Conservation (phyloP, 2,113 vertebrate genomes). For the Felis chaus region DNA sequence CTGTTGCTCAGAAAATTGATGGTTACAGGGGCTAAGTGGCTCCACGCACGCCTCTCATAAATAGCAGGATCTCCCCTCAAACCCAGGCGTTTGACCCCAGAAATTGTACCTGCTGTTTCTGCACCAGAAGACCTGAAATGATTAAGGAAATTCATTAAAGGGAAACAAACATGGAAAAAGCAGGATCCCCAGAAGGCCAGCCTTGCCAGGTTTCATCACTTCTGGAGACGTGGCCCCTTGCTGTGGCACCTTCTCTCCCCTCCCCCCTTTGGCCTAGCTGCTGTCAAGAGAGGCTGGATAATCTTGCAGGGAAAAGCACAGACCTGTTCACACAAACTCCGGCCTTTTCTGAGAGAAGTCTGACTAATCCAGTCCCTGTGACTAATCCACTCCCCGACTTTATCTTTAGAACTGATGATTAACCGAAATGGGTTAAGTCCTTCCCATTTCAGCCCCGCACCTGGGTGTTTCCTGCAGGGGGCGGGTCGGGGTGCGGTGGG, state of each 20-base stretch:
- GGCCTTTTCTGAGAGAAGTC: conserved; percentile 12
- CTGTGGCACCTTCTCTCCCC: background rate
- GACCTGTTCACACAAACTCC: background rate
- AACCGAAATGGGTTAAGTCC: conserved; percentile 41
- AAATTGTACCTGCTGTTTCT: background rate
- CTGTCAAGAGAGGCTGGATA: background rate
- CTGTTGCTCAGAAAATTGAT: background rate
- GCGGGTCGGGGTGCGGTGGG: background rate
- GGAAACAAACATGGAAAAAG: background rate
- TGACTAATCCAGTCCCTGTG: conserved; percentile 54
- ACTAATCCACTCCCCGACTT: conserved; percentile 34
- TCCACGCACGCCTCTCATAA: accelerated
- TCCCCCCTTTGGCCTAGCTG: background rate
- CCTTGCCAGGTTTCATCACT: background rate
- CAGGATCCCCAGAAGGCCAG: background rate
- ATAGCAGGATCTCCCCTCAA: background rate
- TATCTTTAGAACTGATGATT: conserved; percentile 46
- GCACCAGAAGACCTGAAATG: background rate
- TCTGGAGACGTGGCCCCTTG: background rate
- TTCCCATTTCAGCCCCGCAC: conserved; percentile 10
- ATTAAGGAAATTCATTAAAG: conserved; percentile 42
- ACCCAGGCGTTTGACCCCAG: background rate
- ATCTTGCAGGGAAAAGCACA: background rate
- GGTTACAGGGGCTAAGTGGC: background rate
- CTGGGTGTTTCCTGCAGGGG: background rate